A percentile compares a stretch with the other conserved stretches of the same genome.
These are phyloP conservation scores for Oscheius myriophilus DNA, from an alignment of 2,888 invertebrate species.

Conservation along the genomic window DNA sequence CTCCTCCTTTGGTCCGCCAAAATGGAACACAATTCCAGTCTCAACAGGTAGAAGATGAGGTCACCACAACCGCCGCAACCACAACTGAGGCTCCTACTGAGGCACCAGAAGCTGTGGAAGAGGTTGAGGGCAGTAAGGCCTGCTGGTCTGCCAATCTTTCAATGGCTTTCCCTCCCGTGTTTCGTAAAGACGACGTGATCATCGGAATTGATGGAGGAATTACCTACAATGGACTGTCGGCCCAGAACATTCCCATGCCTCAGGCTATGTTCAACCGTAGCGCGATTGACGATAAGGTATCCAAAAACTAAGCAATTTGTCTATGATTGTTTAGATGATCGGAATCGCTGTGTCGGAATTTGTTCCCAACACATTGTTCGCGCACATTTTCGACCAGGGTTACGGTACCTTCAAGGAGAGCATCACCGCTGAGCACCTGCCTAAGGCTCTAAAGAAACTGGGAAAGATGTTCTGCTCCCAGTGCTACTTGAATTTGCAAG, in stretches of 20 bases:
- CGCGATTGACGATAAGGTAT: slow-evolving; percentile 11
- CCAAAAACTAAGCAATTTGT: background rate
- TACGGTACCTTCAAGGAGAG: slow-evolving; percentile 55
- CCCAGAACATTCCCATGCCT: slow-evolving; percentile 36
- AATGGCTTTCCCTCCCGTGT: slow-evolving; percentile 64
- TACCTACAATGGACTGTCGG: slow-evolving; percentile 57
- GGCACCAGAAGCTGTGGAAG: slow-evolving; percentile 5
- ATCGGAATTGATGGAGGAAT: slow-evolving; percentile 68
- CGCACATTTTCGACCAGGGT: slow-evolving; percentile 62
- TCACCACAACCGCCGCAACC: background rate
- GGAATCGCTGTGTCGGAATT: slow-evolving; percentile 66
- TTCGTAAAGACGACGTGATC: slow-evolving; percentile 63
- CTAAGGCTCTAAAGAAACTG: slow-evolving; percentile 58
- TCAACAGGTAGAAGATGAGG: background rate
- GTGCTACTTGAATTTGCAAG: slow-evolving; percentile 62
- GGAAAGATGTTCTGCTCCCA: slow-evolving; percentile 63
- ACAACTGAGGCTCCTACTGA: background rate
- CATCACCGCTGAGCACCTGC: slow-evolving; percentile 47
- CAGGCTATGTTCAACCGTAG: slow-evolving; percentile 3
- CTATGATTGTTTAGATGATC: slow-evolving; percentile 56
- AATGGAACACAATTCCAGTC: no score
- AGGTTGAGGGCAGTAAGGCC: background rate
- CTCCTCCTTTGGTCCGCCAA: no score
- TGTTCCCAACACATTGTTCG: slow-evolving; percentile 66
- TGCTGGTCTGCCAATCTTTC: slow-evolving; percentile 63